phyloP scores from a whole-genome alignment of 2,888 invertebrate genomes.

The Amorpha juglandis region DNA sequence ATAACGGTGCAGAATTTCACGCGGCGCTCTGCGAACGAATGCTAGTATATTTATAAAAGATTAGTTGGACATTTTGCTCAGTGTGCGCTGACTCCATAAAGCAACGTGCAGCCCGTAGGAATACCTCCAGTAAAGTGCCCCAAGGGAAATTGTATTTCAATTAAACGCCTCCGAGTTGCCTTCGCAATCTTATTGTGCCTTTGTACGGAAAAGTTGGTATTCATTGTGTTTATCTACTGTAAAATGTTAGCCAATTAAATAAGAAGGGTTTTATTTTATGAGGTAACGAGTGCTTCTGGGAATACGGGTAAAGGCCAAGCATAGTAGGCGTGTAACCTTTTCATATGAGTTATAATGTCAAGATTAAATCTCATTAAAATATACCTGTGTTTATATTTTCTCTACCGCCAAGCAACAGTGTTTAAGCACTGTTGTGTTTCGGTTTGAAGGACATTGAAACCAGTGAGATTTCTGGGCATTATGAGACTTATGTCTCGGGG shows the following conservation, averaged over 20 bases:
- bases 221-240: slow-evolving; percentile 15
- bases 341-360: neutral
- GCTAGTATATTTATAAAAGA: too few relatives aligned
- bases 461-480: too few relatives aligned
- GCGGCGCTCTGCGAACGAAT: too few relatives aligned
- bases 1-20: too few relatives aligned
- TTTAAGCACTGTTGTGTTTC: too few relatives aligned
- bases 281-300: slow-evolving; percentile 1
- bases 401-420: too few relatives aligned
- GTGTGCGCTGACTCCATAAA: too few relatives aligned
- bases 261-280: neutral
- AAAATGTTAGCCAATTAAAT: slow-evolving; percentile 24
- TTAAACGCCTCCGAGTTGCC: slow-evolving; percentile 38
- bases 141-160: slow-evolving; percentile 48
- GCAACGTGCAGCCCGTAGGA: neutral
- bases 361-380: too few relatives aligned
- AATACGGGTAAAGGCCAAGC: neutral
- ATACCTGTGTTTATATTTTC: too few relatives aligned
- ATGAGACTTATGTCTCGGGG: too few relatives aligned
- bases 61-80: too few relatives aligned
- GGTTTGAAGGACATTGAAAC: too few relatives aligned
- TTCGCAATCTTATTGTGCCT: slow-evolving; percentile 38
- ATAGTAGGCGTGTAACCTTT: neutral
- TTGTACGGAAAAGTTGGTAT: slow-evolving; percentile 31
- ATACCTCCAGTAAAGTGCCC: slow-evolving; percentile 13